A percentile compares a stretch with the other conserved stretches of the same genome.
phyloP scores from a whole-genome alignment of 2,888 invertebrate species.

The Rhagophthalmus giganteus region DNA sequence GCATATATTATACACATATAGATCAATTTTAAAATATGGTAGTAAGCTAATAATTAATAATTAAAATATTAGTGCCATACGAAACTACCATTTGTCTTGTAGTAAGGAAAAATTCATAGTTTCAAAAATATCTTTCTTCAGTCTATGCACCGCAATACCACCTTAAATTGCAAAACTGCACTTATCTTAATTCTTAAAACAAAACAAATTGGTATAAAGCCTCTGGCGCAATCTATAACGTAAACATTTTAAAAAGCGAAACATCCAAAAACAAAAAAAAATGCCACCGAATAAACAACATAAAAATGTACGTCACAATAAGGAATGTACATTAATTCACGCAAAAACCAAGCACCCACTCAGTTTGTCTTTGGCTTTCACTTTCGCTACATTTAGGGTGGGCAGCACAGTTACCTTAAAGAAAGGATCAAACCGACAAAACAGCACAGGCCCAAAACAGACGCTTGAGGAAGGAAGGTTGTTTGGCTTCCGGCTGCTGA shows the following conservation, averaged over 20 bases:
- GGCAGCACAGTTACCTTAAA: constrained; percentile 48
- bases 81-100: constrained; percentile 41
- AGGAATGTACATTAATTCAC: constrained; percentile 26
- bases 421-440: constrained; percentile 40
- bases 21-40: constrained; percentile 23
- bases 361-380: constrained; percentile 45
- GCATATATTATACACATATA: constrained; percentile 8
- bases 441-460: constrained; percentile 45
- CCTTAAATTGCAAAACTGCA: background rate
- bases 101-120: constrained; percentile 10
- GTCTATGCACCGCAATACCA: constrained; percentile 12
- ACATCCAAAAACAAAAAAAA: background rate
- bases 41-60: constrained; percentile 23
- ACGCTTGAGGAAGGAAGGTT: constrained; percentile 43
- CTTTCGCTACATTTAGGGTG: constrained; percentile 31
- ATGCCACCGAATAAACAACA: constrained; percentile 9
- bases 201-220: constrained; percentile 8
- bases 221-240: constrained; percentile 7
- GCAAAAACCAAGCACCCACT: constrained; percentile 37
- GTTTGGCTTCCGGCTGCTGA: constrained; percentile 51
- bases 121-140: constrained; percentile 13
- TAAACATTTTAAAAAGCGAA: constrained; percentile 6
- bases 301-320: constrained; percentile 18
- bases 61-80: constrained; percentile 47
- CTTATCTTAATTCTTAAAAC: background rate